Evolutionary conservation across 2,888 invertebrate genomes (phyloP).

Genomic region (Druceiella hillmani): DNA sequence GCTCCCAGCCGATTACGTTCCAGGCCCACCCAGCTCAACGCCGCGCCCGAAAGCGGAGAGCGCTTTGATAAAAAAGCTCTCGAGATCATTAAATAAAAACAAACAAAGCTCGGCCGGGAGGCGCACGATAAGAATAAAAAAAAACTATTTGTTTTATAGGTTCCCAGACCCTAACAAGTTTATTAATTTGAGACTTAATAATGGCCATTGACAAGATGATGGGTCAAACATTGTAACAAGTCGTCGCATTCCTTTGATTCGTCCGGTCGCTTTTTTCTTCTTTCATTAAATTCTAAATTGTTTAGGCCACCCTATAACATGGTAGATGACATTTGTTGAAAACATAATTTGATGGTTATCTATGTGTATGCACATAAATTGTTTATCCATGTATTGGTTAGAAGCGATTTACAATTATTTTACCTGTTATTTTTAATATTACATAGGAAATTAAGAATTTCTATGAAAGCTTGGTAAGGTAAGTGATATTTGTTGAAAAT

Average conservation of each 20-base stretch:
- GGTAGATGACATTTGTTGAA: too few species aligned
- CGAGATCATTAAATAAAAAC: constrained; percentile 44
- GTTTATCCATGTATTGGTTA: too few species aligned
- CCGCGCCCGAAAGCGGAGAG: constrained; percentile 45
- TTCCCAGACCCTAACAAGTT: constrained; percentile 51
- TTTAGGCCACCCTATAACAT: constrained; percentile 12
- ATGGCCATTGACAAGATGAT: constrained; percentile 50
- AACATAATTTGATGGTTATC: too few species aligned
- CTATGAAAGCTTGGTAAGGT: too few species aligned
- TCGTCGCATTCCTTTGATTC: constrained; percentile 43
- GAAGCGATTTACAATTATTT: too few species aligned
- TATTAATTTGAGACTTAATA: constrained; percentile 52
- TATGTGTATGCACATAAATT: too few species aligned
- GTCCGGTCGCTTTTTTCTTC: constrained; percentile 42
- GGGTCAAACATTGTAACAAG: constrained; percentile 42
- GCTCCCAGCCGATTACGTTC: too few species aligned
- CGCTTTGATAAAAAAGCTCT: constrained; percentile 46
- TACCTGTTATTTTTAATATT: too few species aligned
- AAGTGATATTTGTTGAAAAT: too few species aligned
- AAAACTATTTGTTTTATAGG: constrained; percentile 46
- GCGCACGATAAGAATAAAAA: constrained; percentile 47
- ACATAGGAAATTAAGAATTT: too few species aligned
- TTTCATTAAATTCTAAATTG: constrained; percentile 39
- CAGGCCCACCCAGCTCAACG: constrained; percentile 29
- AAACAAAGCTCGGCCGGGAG: constrained; percentile 44